phyloP scores from a whole-genome alignment of 2,888 invertebrate species.

The Phorcus lineatus region DNA sequence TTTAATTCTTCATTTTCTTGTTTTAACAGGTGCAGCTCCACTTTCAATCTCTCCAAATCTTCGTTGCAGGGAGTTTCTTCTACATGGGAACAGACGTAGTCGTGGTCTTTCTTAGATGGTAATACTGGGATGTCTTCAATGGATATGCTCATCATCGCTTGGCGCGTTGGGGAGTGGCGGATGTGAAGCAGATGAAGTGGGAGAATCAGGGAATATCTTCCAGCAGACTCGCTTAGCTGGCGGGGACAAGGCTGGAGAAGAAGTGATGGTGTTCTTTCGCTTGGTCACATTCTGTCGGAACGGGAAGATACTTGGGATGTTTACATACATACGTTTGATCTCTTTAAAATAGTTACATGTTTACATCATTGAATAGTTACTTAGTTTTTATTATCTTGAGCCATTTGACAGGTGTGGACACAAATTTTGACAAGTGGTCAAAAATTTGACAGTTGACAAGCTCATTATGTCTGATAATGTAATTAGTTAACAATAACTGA shows the following conservation, averaged over 20 bases:
- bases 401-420: too few relatives aligned
- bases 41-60: background rate
- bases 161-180: background rate
- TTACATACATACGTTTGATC: background rate
- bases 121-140: background rate
- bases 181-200: background rate
- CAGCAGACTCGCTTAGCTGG: background rate
- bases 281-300: too few relatives aligned
- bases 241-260: background rate
- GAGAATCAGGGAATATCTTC: background rate
- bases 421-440: too few relatives aligned
- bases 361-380: too few relatives aligned
- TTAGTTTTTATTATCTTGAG: too few relatives aligned
- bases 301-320: too few relatives aligned
- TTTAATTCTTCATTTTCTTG: background rate
- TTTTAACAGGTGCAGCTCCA: background rate
- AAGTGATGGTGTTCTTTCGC: too few relatives aligned
- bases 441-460: too few relatives aligned
- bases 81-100: background rate
- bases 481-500: too few relatives aligned
- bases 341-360: background rate
- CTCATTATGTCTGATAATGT: too few relatives aligned
- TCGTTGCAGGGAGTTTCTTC: background rate
- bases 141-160: background rate
- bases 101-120: background rate